phyloP scores from a whole-genome alignment of 2,797 vertebrate species.

The Fundulus diaphanus region DNA sequence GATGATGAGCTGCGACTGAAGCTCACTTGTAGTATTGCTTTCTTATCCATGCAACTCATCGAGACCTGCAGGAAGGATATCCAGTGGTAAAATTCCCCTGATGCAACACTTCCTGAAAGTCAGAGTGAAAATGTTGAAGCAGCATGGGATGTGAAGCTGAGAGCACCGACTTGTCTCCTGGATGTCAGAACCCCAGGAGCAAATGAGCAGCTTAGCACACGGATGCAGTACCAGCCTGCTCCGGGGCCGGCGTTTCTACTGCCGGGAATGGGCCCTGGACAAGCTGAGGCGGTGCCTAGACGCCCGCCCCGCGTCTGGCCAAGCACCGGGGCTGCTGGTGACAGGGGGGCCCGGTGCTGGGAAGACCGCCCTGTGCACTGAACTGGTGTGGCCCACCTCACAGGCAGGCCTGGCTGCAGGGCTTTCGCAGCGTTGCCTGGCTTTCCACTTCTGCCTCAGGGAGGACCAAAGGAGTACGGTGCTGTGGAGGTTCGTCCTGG shows the following conservation, averaged over 20 bases:
- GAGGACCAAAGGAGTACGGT: constrained; percentile 76
- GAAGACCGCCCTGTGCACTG: constrained; percentile 83
- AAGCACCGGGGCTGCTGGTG: constrained; percentile 75
- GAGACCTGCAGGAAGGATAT: constrained; percentile 18
- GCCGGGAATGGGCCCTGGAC: constrained; percentile 87
- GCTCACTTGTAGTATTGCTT: constrained; percentile 36
- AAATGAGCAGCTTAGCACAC: constrained; percentile 71
- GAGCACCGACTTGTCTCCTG: constrained; percentile 31
- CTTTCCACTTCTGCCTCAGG: constrained; percentile 83
- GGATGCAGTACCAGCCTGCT: constrained; percentile 73
- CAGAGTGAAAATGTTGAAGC: neutral
- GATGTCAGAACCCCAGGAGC: constrained; percentile 37
- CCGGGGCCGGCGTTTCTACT: constrained; percentile 81
- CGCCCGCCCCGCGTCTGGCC: constrained; percentile 42
- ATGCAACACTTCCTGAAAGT: constrained; percentile 31
- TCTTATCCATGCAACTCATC: constrained; percentile 3
- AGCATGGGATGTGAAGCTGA: constrained; percentile 68
- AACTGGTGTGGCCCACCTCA: constrained; percentile 81
- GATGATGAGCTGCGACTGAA: constrained; percentile 17
- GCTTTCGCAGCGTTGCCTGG: constrained; percentile 79
- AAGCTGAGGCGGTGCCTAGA: constrained; percentile 82
- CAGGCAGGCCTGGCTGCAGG: constrained; percentile 60
- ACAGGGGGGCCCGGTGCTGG: constrained; percentile 84
- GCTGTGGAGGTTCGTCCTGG: constrained; percentile 79
- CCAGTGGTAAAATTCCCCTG: constrained; percentile 28